phyloP scores from a whole-genome alignment of 1,140 invertebrate genomes.

The Penaeus japonicus region DNA sequence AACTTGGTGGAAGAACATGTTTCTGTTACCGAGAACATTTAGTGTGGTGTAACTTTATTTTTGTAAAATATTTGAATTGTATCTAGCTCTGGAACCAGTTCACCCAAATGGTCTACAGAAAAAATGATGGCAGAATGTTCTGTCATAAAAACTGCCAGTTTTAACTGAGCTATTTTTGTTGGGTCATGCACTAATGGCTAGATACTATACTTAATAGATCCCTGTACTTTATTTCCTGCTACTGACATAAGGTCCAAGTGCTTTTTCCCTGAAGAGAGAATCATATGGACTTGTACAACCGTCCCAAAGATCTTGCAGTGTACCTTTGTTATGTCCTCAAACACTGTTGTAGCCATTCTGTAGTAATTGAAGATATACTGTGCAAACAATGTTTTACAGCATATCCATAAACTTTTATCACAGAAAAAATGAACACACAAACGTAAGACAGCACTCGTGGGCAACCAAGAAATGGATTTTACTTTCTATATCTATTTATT shows the following conservation, averaged over 20 bases:
- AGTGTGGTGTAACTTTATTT: not conserved
- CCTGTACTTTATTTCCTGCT: not conserved
- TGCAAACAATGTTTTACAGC: not conserved
- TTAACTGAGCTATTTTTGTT: constrained; percentile 20
- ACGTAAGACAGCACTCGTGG: not conserved
- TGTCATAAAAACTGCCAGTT: constrained; percentile 16
- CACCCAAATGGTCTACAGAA: constrained; percentile 25
- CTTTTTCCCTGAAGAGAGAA: constrained; percentile 20
- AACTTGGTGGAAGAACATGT: constrained; percentile 24
- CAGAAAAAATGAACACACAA: not conserved
- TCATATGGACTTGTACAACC: not conserved
- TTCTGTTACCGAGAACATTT: constrained; percentile 17
- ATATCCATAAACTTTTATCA: not conserved
- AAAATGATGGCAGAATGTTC: constrained; percentile 16
- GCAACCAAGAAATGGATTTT: not conserved
- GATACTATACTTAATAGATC: not conserved
- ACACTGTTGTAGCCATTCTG: not conserved
- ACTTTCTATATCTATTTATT: not conserved
- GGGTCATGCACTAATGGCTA: constrained; percentile 3
- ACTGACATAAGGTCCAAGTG: not conserved
- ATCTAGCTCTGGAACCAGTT: constrained; percentile 21
- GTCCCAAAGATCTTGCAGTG: constrained; percentile 27
- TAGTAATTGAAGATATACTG: not conserved
- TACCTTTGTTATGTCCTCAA: constrained; percentile 3
- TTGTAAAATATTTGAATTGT: constrained; percentile 4